phyloP scores from a whole-genome alignment of 2,113 vertebrate genomes.

The Zeus faber region DNA sequence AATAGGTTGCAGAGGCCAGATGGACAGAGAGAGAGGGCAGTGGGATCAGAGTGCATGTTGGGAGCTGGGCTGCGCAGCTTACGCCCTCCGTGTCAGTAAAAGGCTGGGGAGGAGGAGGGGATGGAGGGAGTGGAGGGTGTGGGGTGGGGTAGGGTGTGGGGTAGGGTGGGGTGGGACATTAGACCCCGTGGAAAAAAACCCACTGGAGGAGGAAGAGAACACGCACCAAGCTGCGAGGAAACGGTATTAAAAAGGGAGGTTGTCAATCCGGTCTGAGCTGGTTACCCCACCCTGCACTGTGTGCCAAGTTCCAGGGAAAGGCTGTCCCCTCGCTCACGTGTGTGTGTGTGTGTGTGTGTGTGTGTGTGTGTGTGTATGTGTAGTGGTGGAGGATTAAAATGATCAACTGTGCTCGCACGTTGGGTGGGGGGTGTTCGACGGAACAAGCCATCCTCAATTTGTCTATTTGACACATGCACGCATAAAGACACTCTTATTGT shows the following conservation, averaged over 20 bases:
- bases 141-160: constrained; percentile 26
- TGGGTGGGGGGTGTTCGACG: constrained; percentile 54
- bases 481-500: constrained; percentile 4
- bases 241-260: constrained; percentile 80
- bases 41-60: constrained; percentile 64
- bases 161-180: constrained; percentile 28
- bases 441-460: constrained; percentile 67
- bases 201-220: constrained; percentile 69
- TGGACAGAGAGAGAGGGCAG: constrained; percentile 50
- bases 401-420: constrained; percentile 71
- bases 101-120: constrained; percentile 41
- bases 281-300: constrained; percentile 80
- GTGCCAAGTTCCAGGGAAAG: constrained; percentile 81
- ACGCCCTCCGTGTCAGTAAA: constrained; percentile 55
- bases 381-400: constrained; percentile 73
- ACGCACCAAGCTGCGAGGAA: constrained; percentile 72
- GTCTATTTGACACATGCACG: constrained; percentile 41
- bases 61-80: constrained; percentile 53
- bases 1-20: constrained; percentile 51
- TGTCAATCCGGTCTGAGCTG: constrained; percentile 84
- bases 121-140: constrained; percentile 37
- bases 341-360: constrained; percentile 25
- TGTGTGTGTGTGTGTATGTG: constrained; percentile 5
- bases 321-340: constrained; percentile 79
- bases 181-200: constrained; percentile 72